Evolutionary conservation across 1,140 invertebrate species (phyloP).

Genomic region (Hylyphantes graminicola): DNA sequence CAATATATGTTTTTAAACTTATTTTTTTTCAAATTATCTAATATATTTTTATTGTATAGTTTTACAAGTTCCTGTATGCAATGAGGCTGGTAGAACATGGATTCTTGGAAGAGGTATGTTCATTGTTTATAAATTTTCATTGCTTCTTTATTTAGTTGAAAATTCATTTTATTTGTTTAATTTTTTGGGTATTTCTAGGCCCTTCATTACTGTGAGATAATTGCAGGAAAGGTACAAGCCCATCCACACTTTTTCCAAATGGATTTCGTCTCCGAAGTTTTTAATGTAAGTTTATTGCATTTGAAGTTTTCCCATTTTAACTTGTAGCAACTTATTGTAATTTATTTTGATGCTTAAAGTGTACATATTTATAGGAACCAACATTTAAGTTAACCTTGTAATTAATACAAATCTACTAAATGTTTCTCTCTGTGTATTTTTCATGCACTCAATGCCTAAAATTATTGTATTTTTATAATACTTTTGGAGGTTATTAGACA

Average conservation of each 20-base stretch:
- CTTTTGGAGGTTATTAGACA: no score
- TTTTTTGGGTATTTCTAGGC: slow-evolving; percentile 66
- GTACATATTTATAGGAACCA: no score
- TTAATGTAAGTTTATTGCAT: slow-evolving; percentile 66
- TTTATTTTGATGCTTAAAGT: no score
- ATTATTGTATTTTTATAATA: no score
- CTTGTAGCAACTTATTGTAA: no score
- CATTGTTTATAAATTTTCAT: neutral
- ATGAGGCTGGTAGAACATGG: slow-evolving; percentile 83
- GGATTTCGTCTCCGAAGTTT: slow-evolving; percentile 76
- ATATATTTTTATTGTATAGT: slow-evolving; percentile 51
- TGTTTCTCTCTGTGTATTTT: no score
- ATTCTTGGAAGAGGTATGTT: slow-evolving; percentile 74
- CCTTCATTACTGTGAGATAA: slow-evolving; percentile 83
- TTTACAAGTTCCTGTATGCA: slow-evolving; percentile 74
- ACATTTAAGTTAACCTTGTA: no score
- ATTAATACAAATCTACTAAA: no score
- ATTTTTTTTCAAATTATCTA: neutral
- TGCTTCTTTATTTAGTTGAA: neutral
- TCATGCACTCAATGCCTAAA: no score
- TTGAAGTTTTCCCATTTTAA: slow-evolving; percentile 1
- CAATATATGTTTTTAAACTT: neutral
- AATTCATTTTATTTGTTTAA: neutral
- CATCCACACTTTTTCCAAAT: slow-evolving; percentile 70
- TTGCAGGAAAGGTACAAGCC: slow-evolving; percentile 75